Base-by-base conservation (phyloP, 2,888 invertebrate genomes). In the Geophilus truncorum region DNA sequence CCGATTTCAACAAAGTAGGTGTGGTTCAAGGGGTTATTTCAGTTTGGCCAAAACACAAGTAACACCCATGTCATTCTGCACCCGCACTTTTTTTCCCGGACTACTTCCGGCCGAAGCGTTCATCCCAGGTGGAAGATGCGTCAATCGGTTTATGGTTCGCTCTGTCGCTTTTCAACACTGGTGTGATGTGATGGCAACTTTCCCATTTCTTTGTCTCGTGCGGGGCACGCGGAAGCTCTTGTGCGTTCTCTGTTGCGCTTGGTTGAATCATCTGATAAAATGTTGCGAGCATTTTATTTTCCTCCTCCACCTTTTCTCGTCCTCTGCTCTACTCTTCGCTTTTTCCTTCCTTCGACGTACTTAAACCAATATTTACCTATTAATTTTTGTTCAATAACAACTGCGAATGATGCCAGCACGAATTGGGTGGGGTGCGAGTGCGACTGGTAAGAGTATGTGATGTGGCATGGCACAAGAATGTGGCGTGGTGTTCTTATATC, bases 91-190 rank as follows among this genome's bases (percentile, higher is more conserved):
- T 57, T 70, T 70, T 70, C 70, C 70, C 70, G 28, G 70, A 70
- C 25, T 15, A 70, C 70, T 70, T 70, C 70, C 70, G 70, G 23
- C 28, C 25, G 70, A 70, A n/a, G 70, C 70, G 70, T 70, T 70
- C 70, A 70, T 70, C 70, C 70, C 70, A 70, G 70, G 70, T 70
- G 70, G n/a, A 70, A 70, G 70, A 70, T 70, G 70, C 70, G 70
- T 70, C 70, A 70, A 70, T 70, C 70, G 70, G 70, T 70, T 51
- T 70, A 70, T 70, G 70, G 70, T 70, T 70, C 70, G 70, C 70
- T 70, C 70, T 70, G 70, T 70, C 70, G 70, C 70, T 70, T 70
- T 70, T 28, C 70, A 70, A 70, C 70, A 70, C 25, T 70, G n/a
- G n/a, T n/a, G 70, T 23, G 32, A 32, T 32, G 25, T 28, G 25